Percentiles rank a stretch among this genome's conserved stretches.
Evolutionary conservation across 2,888 invertebrate species (phyloP).

Genomic region (Pyrgus malvae): DNA sequence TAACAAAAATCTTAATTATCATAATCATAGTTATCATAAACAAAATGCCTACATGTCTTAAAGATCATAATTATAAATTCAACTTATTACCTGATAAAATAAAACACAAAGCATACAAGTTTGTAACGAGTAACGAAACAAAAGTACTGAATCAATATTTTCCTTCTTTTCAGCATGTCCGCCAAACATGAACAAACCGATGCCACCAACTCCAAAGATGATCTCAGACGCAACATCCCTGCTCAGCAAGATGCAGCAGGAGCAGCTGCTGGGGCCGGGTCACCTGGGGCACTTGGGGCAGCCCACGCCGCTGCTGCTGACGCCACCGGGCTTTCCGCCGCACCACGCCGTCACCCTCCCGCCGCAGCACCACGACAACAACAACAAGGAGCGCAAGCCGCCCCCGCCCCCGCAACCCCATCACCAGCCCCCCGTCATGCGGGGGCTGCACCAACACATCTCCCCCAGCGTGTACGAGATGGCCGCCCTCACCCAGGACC

Average conservation of each 20-base stretch:
- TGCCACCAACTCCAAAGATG: slow-evolving; percentile 90
- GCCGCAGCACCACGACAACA: slow-evolving; percentile 80
- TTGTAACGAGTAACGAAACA: too few species aligned
- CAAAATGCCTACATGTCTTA: too few species aligned
- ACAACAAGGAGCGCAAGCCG: slow-evolving; percentile 81
- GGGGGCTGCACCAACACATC: slow-evolving; percentile 90
- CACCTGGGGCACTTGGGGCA: slow-evolving; percentile 79
- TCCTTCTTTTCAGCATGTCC: slow-evolving; percentile 81
- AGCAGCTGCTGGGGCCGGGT: slow-evolving; percentile 82
- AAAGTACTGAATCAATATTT: slow-evolving; percentile 45
- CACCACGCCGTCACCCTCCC: slow-evolving; percentile 87
- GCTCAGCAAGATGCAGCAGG: slow-evolving; percentile 87
- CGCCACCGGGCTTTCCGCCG: slow-evolving; percentile 89
- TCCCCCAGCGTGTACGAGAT: slow-evolving; percentile 98
- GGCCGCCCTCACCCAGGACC: slow-evolving; percentile 97
- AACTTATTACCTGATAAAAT: too few species aligned
- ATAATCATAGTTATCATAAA: too few species aligned
- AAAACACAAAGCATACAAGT: too few species aligned
- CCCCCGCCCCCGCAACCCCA: slow-evolving; percentile 82
- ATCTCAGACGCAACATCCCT: slow-evolving; percentile 86
- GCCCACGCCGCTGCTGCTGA: slow-evolving; percentile 85
- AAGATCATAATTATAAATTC: too few species aligned
- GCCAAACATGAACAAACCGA: slow-evolving; percentile 86
- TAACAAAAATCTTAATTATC: too few species aligned
- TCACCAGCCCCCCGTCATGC: slow-evolving; percentile 85